Conservation (phyloP, 2,113 vertebrate species). For the Eonycteris spelaea region DNA sequence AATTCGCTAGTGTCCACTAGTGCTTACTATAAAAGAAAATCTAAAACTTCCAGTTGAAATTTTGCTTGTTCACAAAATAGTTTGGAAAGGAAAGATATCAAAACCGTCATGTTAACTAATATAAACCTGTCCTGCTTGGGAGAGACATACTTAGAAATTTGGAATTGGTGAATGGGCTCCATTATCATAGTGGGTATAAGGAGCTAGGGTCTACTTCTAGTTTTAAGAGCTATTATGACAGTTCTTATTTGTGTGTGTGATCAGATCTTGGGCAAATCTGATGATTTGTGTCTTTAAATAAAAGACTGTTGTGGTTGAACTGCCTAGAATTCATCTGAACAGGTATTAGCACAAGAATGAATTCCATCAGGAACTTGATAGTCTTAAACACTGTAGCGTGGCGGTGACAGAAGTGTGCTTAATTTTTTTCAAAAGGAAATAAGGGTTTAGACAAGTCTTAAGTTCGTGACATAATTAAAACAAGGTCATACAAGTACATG, state of each 20-base stretch:
- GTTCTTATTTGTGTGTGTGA: neutral
- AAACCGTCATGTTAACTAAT: neutral
- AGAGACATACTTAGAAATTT: neutral
- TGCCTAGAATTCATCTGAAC: conserved; percentile 8
- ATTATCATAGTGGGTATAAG: neutral
- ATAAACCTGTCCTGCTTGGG: neutral
- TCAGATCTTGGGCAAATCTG: neutral
- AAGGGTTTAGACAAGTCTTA: neutral
- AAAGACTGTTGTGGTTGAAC: neutral
- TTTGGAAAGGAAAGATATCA: neutral
- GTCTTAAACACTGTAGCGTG: neutral
- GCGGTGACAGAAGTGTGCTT: neutral
- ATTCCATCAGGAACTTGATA: neutral
- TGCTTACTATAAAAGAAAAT: neutral
- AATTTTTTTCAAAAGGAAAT: neutral
- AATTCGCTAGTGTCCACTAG: neutral
- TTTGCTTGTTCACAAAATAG: neutral
- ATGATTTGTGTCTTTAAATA: neutral
- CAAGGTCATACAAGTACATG: neutral
- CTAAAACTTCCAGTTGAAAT: neutral
- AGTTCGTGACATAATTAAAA: conserved; percentile 24
- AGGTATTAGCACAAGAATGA: neutral
- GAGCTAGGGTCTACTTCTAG: neutral
- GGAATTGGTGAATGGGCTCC: neutral
- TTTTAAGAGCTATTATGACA: neutral